These are phyloP conservation scores for Xestia sexstrigata DNA, from an alignment of 2,888 invertebrate genomes.

Conservation along the genomic window DNA sequence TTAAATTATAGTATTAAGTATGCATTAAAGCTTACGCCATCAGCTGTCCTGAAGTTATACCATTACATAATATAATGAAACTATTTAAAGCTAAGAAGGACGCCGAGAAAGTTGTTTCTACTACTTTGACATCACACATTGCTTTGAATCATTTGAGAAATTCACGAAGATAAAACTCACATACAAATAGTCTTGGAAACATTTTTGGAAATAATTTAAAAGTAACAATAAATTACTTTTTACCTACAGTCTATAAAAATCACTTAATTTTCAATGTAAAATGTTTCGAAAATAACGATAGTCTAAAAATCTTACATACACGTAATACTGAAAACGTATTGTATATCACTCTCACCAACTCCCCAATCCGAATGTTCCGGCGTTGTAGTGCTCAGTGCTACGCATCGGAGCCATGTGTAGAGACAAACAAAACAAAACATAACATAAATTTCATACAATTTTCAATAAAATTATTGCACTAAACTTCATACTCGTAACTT, in stretches of 20 bases:
- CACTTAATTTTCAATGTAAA: conserved; percentile 84
- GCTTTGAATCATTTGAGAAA: conserved; percentile 73
- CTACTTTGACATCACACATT: conserved; percentile 77
- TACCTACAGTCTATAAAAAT: conserved; percentile 87
- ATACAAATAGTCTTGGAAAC: conserved; percentile 82
- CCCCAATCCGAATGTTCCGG: conserved; percentile 76
- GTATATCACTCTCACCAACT: conserved; percentile 80
- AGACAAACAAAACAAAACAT: conserved; percentile 87
- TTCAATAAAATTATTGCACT: conserved; percentile 90
- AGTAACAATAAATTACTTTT: conserved; percentile 89
- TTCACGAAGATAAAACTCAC: conserved; percentile 75
- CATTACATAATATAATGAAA: conserved; percentile 66
- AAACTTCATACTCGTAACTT: conserved; percentile 87
- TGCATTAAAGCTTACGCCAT: conserved; percentile 65
- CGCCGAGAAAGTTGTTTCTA: conserved; percentile 81
- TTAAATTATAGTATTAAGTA: conserved; percentile 60
- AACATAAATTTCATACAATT: conserved; percentile 89
- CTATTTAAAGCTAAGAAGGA: conserved; percentile 89
- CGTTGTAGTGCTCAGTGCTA: conserved; percentile 71
- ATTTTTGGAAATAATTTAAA: conserved; percentile 87
- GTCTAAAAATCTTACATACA: conserved; percentile 86
- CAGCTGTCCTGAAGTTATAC: conserved; percentile 54
- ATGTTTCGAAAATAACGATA: conserved; percentile 85
- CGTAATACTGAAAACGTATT: conserved; percentile 89
- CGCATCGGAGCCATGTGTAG: conserved; percentile 76